These are phyloP conservation scores for Apamea monoglypha DNA, from an alignment of 2,888 invertebrate species.

Conservation along the genomic window DNA sequence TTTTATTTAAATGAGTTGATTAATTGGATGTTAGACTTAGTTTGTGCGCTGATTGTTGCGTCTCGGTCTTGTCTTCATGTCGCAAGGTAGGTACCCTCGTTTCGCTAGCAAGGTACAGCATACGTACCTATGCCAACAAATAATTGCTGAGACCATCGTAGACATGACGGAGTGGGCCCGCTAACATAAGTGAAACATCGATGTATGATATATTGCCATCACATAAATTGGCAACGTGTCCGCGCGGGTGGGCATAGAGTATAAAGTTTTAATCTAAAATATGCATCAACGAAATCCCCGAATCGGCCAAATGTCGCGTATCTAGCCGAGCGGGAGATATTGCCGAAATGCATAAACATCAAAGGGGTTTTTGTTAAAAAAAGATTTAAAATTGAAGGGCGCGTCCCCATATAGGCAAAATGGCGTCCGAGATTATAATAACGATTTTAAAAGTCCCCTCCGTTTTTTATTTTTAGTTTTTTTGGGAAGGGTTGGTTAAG, in stretches of 20 bases:
- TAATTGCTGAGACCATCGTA: constrained; percentile 69
- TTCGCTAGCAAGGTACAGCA: constrained; percentile 50
- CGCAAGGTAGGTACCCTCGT: constrained; percentile 46
- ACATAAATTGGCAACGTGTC: constrained; percentile 74
- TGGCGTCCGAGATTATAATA: constrained; percentile 90
- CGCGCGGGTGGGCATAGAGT: constrained; percentile 73
- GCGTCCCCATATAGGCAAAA: constrained; percentile 87
- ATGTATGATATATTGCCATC: constrained; percentile 76
- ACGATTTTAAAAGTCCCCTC: constrained; percentile 89
- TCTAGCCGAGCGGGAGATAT: constrained; percentile 86
- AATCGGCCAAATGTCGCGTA: constrained; percentile 87
- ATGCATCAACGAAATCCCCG: constrained; percentile 87
- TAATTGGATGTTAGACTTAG: constrained; percentile 86
- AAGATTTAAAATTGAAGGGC: constrained; percentile 89
- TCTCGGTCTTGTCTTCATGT: constrained; percentile 46
- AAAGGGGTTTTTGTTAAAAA: constrained; percentile 89
- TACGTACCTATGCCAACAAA: constrained; percentile 62
- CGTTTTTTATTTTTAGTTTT: constrained; percentile 84
- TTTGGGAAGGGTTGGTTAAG: constrained; percentile 86
- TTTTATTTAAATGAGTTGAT: constrained; percentile 89
- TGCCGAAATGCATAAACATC: constrained; percentile 89
- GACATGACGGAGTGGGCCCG: constrained; percentile 72
- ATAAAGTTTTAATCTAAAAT: constrained; percentile 88
- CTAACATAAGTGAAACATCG: constrained; percentile 72
- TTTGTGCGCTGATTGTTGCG: constrained; percentile 70